Conservation (phyloP, 1,140 invertebrate genomes). For the Drosophila nigromelanica region DNA sequence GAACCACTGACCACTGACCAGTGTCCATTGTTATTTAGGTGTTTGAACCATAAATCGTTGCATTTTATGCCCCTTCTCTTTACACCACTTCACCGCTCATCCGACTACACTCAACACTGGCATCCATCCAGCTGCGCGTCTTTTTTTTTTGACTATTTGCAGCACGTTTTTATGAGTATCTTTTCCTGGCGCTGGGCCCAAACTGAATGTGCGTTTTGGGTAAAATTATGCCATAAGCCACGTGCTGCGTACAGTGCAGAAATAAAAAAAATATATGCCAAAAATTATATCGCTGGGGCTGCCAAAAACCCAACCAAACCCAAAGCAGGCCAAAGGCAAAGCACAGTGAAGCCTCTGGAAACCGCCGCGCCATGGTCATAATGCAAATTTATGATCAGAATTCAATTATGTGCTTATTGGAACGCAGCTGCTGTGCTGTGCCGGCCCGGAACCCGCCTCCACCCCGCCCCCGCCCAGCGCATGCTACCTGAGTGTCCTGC, state of each 20-base stretch:
- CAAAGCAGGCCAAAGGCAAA: conserved; percentile 48
- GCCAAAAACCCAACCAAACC: conserved; percentile 35
- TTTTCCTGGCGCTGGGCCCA: conserved; percentile 37
- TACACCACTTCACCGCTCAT: not conserved
- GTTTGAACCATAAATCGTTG: conserved; percentile 42
- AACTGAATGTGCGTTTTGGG: conserved; percentile 77
- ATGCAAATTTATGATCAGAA: conserved; percentile 83
- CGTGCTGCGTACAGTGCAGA: conserved; percentile 48
- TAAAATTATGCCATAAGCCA: conserved; percentile 80
- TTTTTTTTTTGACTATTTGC: conserved; percentile 45
- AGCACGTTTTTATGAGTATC: conserved; percentile 73
- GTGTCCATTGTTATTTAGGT: conserved; percentile 28
- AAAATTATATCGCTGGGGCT: conserved; percentile 21
- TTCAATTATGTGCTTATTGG: conserved; percentile 83
- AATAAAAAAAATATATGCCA: conserved; percentile 38
- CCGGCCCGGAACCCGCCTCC: not conserved
- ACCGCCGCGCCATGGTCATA: conserved; percentile 63
- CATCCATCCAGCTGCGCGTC: conserved; percentile 28
- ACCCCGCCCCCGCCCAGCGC: not conserved
- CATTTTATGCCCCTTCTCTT: conserved; percentile 26
- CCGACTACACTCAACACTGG: conserved; percentile 8
- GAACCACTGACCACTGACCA: conserved; percentile 10
- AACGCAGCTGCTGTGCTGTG: conserved; percentile 73
- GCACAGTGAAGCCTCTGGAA: conserved; percentile 66
- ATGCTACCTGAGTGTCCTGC: conserved; percentile 41